phyloP scores from a whole-genome alignment of 1,140 invertebrate species.

The Cotesia chilonis region DNA sequence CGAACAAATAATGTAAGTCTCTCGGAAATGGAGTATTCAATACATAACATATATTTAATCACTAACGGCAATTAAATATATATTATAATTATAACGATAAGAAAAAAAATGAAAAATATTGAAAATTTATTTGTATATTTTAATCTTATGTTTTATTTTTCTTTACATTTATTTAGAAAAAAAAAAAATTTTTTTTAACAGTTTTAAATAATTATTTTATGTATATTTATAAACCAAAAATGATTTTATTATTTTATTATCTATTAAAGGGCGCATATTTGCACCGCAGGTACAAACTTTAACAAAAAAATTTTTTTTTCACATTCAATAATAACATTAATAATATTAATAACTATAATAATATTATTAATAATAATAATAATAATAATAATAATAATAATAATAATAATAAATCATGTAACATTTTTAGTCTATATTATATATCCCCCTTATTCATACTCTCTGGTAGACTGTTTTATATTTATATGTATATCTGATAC shows the following conservation, averaged over 20 bases:
- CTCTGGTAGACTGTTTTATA: constrained; percentile 6
- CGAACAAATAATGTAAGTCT: too few species aligned
- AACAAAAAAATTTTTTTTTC: background rate
- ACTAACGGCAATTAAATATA: too few species aligned
- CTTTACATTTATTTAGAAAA: background rate
- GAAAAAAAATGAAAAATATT: background rate
- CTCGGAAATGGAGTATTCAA: too few species aligned
- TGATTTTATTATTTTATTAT: constrained; percentile 1
- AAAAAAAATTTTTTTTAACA: too few species aligned
- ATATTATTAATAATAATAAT: too few species aligned
- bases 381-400: too few species aligned
- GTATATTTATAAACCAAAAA: background rate
- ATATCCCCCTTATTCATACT: constrained; percentile 21
- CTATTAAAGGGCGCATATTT: constrained; percentile 22
- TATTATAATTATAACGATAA: constrained; percentile 4
- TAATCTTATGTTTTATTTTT: background rate
- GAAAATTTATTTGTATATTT: constrained; percentile 2
- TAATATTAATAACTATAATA: background rate
- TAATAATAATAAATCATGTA: too few species aligned
- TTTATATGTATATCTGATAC: constrained; percentile 29
- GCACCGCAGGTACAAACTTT: constrained; percentile 37
- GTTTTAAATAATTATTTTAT: background rate
- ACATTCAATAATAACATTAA: constrained; percentile 14
- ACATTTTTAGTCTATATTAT: constrained; percentile 17
- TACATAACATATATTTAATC: too few species aligned